These are phyloP conservation scores for Lochmaea crataegi DNA, from an alignment of 2,888 invertebrate species.

Conservation along the genomic window DNA sequence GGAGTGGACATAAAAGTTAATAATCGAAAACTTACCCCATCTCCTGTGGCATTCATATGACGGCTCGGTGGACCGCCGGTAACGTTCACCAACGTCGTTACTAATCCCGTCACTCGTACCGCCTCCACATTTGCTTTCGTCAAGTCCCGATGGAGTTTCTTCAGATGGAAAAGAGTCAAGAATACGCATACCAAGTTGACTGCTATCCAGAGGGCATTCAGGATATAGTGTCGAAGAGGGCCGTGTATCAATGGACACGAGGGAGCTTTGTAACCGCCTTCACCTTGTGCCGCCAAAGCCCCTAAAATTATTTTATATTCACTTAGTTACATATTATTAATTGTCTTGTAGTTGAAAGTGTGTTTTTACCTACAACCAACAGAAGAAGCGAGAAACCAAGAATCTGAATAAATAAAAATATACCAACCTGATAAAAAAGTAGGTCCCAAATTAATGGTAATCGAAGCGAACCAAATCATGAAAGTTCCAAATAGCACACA, in stretches of 20 bases:
- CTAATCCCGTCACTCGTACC: conserved; percentile 83
- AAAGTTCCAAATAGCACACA: conserved; percentile 91
- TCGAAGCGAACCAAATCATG: conserved; percentile 94
- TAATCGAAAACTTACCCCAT: conserved; percentile 45
- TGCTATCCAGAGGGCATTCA: conserved; percentile 90
- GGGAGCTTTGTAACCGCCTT: conserved; percentile 80
- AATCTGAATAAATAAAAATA: neutral
- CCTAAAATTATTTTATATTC: conserved; percentile 65
- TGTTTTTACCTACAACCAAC: no score
- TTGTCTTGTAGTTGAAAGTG: neutral
- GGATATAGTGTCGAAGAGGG: conserved; percentile 88
- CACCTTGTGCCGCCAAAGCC: conserved; percentile 83
- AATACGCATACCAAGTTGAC: conserved; percentile 88
- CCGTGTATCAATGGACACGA: conserved; percentile 89
- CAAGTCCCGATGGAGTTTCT: conserved; percentile 83
- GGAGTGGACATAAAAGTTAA: neutral
- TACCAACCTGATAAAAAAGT: conserved; percentile 80
- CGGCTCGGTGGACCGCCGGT: conserved; percentile 67
- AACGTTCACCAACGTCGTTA: conserved; percentile 86
- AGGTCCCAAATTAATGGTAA: conserved; percentile 90
- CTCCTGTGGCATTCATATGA: conserved; percentile 60
- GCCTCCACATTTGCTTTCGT: conserved; percentile 88
- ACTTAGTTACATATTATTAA: neutral
- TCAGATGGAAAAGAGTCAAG: conserved; percentile 85
- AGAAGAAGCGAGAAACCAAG: neutral